Evolutionary conservation across 2,113 vertebrate species (phyloP).

Genomic region (Oncorhynchus clarkii): DNA sequence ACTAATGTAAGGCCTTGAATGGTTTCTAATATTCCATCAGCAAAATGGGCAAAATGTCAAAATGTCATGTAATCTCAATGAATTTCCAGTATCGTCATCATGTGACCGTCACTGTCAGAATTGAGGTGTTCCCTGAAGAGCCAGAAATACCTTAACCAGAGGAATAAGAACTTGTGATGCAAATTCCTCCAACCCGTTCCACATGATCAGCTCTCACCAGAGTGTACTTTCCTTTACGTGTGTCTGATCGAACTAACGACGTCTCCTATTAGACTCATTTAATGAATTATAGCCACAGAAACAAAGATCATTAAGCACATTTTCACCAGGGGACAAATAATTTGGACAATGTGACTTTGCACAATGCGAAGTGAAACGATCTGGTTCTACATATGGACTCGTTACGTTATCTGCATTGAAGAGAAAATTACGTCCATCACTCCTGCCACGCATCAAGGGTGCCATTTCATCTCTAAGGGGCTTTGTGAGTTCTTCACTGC

Average conservation of each 20-base stretch:
- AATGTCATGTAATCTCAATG: conserved; percentile 17
- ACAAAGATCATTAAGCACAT: conserved; percentile 50
- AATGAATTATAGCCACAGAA: conserved; percentile 54
- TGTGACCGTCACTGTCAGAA: not conserved
- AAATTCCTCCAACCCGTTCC: not conserved
- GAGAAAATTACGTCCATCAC: not conserved
- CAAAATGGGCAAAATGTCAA: not conserved
- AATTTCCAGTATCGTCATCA: not conserved
- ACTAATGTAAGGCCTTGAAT: no score
- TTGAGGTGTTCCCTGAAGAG: not conserved
- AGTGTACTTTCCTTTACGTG: conserved; percentile 38
- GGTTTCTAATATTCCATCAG: not conserved
- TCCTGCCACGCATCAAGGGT: not conserved
- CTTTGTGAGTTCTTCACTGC: not conserved
- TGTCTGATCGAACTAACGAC: conserved; percentile 45
- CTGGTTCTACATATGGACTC: conserved; percentile 9
- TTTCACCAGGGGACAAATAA: conserved; percentile 47
- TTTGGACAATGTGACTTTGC: conserved; percentile 48
- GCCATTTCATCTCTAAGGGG: conserved; percentile 5
- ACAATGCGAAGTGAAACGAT: conserved; percentile 41
- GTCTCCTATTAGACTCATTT: conserved; percentile 55
- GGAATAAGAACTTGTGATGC: not conserved
- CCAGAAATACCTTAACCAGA: conserved; percentile 32
- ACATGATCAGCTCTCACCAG: not conserved
- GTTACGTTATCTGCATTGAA: conserved; percentile 1